These are phyloP conservation scores for Emesis castigata DNA, from an alignment of 2,888 invertebrate species.

Conservation along the genomic window DNA sequence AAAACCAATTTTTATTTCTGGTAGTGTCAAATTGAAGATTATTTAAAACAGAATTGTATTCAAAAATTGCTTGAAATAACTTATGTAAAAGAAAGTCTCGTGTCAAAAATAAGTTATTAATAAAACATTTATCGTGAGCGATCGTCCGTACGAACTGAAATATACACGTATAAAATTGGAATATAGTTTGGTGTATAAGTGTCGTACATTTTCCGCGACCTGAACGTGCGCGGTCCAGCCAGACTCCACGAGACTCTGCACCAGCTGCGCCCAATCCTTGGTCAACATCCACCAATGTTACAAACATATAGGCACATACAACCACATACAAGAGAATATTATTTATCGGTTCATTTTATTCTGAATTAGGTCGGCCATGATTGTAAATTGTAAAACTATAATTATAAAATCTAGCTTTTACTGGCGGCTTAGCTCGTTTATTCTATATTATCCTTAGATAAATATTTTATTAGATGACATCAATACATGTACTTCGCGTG, in stretches of 20 bases:
- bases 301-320: slow-evolving; percentile 74
- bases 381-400: neutral
- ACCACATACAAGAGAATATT: slow-evolving; percentile 39
- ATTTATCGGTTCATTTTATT: slow-evolving; percentile 16
- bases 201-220: slow-evolving; percentile 90
- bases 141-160: neutral
- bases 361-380: neutral
- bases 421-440: neutral
- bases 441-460: too few species aligned
- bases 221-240: slow-evolving; percentile 95
- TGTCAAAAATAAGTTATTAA: too few species aligned
- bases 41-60: too few species aligned
- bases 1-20: too few species aligned
- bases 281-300: slow-evolving; percentile 85
- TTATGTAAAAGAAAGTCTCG: too few species aligned
- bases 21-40: too few species aligned
- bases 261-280: slow-evolving; percentile 96
- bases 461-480: too few species aligned
- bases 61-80: too few species aligned
- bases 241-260: slow-evolving; percentile 95
- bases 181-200: slow-evolving; percentile 54
- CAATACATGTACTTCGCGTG: too few species aligned
- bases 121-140: slow-evolving; percentile 15
- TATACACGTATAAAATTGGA: slow-evolving; percentile 4
- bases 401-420: neutral